Conservation (phyloP, 92 coral and sea anemone species). For the Porites lobata region DNA sequence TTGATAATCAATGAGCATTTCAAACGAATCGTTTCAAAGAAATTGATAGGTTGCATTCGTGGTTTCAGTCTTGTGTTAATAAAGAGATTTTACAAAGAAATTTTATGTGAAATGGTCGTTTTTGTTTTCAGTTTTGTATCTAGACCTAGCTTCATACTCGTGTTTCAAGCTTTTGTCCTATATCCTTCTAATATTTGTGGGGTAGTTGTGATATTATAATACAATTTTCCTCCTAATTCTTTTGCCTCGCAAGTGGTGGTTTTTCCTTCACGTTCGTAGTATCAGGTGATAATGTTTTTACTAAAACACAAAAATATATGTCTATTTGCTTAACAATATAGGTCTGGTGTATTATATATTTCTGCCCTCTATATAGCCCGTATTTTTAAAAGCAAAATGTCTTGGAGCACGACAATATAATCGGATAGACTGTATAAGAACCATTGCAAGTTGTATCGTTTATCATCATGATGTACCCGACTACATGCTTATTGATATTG, state of each 20-base stretch:
- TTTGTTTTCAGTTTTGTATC: neutral
- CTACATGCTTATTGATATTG: too few species aligned
- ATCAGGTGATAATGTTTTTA: neutral
- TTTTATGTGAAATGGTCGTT: neutral
- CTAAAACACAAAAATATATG: neutral
- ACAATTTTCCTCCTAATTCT: constrained; percentile 2
- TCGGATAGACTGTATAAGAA: too few species aligned
- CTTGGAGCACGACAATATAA: too few species aligned
- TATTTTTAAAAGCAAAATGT: neutral
- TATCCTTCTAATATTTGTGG: neutral
- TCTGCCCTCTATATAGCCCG: too few species aligned
- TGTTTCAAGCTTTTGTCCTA: neutral
- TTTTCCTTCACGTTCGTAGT: constrained; percentile 10
- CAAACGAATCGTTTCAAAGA: neutral
- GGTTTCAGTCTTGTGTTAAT: neutral
- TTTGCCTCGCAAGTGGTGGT: constrained; percentile 14
- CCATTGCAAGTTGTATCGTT: too few species aligned
- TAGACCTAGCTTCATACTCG: neutral
- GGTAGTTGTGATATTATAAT: neutral
- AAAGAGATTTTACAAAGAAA: neutral
- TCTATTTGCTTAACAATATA: neutral
- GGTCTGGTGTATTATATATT: too few species aligned
- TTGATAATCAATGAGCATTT: neutral
- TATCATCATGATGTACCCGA: too few species aligned
- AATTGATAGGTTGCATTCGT: neutral